Evolutionary conservation across 2,113 vertebrate species (phyloP), one percentile per base, ranked within the genome.

Genomic region (Orientallactaga bullata): DNA sequence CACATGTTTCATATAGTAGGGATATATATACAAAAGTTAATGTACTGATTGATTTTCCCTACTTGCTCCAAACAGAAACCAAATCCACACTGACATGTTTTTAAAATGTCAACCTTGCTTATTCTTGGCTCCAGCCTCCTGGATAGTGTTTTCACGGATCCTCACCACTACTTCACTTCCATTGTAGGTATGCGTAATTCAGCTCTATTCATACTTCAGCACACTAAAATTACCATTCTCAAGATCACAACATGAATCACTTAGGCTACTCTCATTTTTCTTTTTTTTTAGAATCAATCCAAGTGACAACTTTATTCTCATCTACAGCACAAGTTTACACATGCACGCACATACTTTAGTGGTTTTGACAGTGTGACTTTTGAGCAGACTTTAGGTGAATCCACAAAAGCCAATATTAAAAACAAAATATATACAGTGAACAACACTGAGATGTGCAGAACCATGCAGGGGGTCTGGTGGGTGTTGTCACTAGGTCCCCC

Each of bases 1-100:
- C 55, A 55, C 7, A 13, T 55, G 55, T 55, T 2, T 55, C 55
- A 55, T 11, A 55, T 55, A 55, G 15, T 55, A 55, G 55, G 55
- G 55, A 55, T 16, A 55, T 55, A 7, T 55, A 55, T 55, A 7
- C 12, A 81, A 78, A 94, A 86, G 16, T 65, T 28, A 68, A 0
- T 51, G 63, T 61, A 42, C 20, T 83, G 2, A 88, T 79, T 79
- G 76, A 83, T 73, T 91, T 83, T 9, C 94, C 47, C 20, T 87
- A 24, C 61, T 94, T 88, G 39, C 20, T 78, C 42, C 32, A 91
- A 94, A 89, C 0, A 60, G 69, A 88, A 85, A 68, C 73, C 81
- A 90, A 94, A 89, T n/a, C 28, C 85, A 23, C 63, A 58, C 30
- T 42, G 39, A 76, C 37, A 88, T 71, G 1, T 32, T 74, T 61